These are phyloP conservation scores for Zaprionus camerounensis DNA, from an alignment of 1,140 invertebrate genomes.

Conservation along the genomic window DNA sequence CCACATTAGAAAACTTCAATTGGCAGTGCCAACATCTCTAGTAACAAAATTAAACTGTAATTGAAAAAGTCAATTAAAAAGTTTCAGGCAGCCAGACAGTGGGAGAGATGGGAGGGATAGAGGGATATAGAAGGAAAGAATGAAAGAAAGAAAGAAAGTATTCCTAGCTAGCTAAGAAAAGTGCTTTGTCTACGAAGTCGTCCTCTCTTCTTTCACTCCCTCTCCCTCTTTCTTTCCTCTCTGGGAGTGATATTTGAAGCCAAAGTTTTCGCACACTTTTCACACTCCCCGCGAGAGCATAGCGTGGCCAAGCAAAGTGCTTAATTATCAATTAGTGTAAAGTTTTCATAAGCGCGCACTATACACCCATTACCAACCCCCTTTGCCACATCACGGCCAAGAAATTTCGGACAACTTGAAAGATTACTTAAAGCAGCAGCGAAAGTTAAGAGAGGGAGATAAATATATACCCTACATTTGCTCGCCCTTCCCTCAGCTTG, in stretches of 20 bases:
- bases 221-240: background rate
- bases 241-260: slow-evolving; percentile 7
- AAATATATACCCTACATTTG: background rate
- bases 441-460: background rate
- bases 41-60: slow-evolving; percentile 82
- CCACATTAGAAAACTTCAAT: slow-evolving; percentile 66
- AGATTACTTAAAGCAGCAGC: background rate
- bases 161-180: slow-evolving; percentile 2
- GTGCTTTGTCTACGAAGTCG: slow-evolving; percentile 8
- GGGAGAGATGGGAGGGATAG: slow-evolving; percentile 3
- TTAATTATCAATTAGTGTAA: slow-evolving; percentile 40
- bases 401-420: slow-evolving; percentile 11
- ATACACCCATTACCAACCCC: background rate
- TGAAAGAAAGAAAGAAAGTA: slow-evolving; percentile 10
- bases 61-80: slow-evolving; percentile 83
- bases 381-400: background rate
- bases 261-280: slow-evolving; percentile 21
- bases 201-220: background rate
- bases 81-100: slow-evolving; percentile 43
- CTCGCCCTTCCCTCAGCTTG: slow-evolving; percentile 5
- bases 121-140: slow-evolving; percentile 7
- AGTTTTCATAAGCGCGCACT: slow-evolving; percentile 11
- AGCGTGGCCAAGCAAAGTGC: slow-evolving; percentile 20
- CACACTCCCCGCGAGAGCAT: slow-evolving; percentile 12
- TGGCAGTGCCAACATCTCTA: slow-evolving; percentile 74